phyloP scores from a whole-genome alignment of 2,113 vertebrate genomes.

The Agelaius phoeniceus region DNA sequence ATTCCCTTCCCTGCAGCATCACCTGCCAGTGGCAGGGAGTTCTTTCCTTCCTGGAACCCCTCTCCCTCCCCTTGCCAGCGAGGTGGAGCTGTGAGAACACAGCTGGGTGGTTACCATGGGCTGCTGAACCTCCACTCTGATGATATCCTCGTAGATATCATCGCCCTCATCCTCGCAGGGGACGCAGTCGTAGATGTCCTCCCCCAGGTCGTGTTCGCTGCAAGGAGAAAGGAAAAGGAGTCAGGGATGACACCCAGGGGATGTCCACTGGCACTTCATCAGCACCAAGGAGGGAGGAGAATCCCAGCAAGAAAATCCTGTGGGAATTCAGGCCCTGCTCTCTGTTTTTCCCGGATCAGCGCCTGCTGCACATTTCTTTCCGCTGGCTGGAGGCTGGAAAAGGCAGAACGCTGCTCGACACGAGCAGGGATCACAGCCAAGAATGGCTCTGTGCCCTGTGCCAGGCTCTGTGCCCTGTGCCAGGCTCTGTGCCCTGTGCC shows the following conservation, averaged over 20 bases:
- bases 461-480: background rate
- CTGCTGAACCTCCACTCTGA: slow-evolving; percentile 97
- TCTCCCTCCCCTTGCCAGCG: background rate
- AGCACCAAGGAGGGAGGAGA: background rate
- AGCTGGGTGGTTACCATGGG: slow-evolving; percentile 85
- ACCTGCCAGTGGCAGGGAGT: background rate
- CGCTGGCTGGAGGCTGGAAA: background rate
- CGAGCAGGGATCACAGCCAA: background rate
- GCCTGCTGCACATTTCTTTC: background rate
- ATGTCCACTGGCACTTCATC: fast-evolving
- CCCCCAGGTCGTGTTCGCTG: slow-evolving; percentile 95
- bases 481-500: background rate
- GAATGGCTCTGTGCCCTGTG: fast-evolving
- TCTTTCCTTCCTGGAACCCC: background rate
- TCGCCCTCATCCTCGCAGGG: slow-evolving; percentile 95
- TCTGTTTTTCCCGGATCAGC: background rate
- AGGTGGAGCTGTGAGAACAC: background rate
- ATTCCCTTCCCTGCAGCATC: background rate
- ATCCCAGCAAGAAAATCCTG: background rate
- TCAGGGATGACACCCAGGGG: background rate
- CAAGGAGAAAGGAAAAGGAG: background rate
- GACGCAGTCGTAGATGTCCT: slow-evolving; percentile 98
- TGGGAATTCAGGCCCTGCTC: fast-evolving
- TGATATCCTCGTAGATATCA: slow-evolving; percentile 99
- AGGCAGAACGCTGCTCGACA: background rate